Evolutionary conservation across 2,113 vertebrate species (phyloP), one percentile per base, ranked within the genome.

Genomic region (Parus major): DNA sequence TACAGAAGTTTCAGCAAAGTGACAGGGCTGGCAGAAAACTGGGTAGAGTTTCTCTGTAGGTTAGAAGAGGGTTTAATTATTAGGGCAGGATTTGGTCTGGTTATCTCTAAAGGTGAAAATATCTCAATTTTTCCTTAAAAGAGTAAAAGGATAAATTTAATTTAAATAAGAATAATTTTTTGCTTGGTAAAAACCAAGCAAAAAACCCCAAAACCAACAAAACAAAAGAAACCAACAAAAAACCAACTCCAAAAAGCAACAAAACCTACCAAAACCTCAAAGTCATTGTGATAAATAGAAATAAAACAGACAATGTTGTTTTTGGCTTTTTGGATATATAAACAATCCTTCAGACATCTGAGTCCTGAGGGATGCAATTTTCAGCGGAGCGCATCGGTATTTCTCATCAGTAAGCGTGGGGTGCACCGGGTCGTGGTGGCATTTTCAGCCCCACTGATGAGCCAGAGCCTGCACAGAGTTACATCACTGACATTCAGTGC

Each of bases 381-480:
- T 19, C 73, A 75, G 47, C 1, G 5, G 23, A 73, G 60, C 1
- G 0, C 5, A 3, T 59, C 0, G 0, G 20, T 36, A 20, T 77
- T 29, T 77, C 83, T 92, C 59, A 20, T 77, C 22, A 15, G 68
- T 55, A 42, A 20, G 44, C 10, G 4, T 5, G n/a, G 52, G 52
- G 44, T 55, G 72, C 47, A 6, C 44, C 4, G 6, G 57, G 18
- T 70, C 7, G 1, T 6, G 35, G 65, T 71, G 69, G 52, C 41
- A 23, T 71, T 91, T 75, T 19, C 69, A 55, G 77, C 68, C 44
- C 55, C 47, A n/a, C 9, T 1, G 25, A 63, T 29, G 71, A 57
- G 46, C 66, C 0, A 0, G 11, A 47, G 65, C 27, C 91, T 0
- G 0, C 6, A 0, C 70, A 3, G 21, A 56, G 50, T 47, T 15